Evolutionary conservation across 2,797 vertebrate species (phyloP).

Genomic region (Florisuga fusca): DNA sequence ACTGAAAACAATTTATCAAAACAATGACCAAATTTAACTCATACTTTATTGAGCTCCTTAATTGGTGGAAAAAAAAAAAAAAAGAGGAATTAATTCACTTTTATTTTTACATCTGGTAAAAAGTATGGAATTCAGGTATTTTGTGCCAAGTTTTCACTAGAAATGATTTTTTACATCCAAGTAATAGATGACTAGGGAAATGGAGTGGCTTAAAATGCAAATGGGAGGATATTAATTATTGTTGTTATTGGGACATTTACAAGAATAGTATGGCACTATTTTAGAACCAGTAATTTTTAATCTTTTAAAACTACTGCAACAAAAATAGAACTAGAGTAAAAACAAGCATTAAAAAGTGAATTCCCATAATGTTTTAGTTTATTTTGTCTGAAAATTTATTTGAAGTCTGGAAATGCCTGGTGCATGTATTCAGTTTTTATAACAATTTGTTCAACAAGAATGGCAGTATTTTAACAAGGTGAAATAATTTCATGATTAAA

Average conservation of each 20-base stretch:
- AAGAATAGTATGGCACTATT: slow-evolving; percentile 26
- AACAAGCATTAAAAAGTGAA: slow-evolving; percentile 19
- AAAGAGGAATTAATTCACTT: slow-evolving; percentile 8
- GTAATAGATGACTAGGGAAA: slow-evolving; percentile 64
- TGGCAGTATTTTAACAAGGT: slow-evolving; percentile 61
- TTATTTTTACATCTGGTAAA: slow-evolving; percentile 67
- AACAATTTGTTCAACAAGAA: slow-evolving; percentile 74
- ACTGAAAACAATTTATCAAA: slow-evolving; percentile 42
- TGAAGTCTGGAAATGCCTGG: slow-evolving; percentile 54
- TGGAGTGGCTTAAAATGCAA: slow-evolving; percentile 66
- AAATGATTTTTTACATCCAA: slow-evolving; percentile 65
- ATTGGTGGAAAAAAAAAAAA: neutral
- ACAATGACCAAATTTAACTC: slow-evolving; percentile 22
- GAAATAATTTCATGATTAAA: slow-evolving; percentile 68
- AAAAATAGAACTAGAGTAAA: slow-evolving; percentile 51
- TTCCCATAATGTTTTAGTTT: slow-evolving; percentile 42
- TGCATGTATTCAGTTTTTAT: slow-evolving; percentile 25
- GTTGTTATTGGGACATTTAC: slow-evolving; percentile 67
- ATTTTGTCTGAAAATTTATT: slow-evolving; percentile 66
- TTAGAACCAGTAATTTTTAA: slow-evolving; percentile 29
- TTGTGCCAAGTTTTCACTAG: slow-evolving; percentile 61
- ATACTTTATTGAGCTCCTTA: slow-evolving; percentile 33
- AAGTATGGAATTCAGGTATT: slow-evolving; percentile 36
- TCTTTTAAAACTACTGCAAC: slow-evolving; percentile 33
- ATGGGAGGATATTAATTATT: slow-evolving; percentile 63